Evolutionary conservation across 1,140 invertebrate genomes (phyloP), one percentile per base, ranked within the genome.

Genomic region (Ooceraea biroi): DNA sequence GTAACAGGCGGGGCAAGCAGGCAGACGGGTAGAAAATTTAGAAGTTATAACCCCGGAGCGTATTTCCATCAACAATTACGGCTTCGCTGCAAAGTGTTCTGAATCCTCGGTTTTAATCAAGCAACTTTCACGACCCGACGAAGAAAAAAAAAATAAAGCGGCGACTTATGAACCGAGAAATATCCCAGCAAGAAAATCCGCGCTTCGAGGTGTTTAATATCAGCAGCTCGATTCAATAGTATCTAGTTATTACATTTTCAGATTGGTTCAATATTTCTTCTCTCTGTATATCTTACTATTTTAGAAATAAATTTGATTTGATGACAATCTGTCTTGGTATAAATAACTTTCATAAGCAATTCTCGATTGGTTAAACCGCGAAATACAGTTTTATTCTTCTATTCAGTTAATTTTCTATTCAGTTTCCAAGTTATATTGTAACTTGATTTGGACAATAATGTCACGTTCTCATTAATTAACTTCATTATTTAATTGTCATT

Each of bases 81-180:
- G 22, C 27, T 7, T 66, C 12, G 41, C 36, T n/a, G 36, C 22
- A 10, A 80, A 69, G 50, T 36, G 14, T 4, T 48, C 25, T 52
- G 48, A 76, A 66, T 66, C 36, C 71, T 77, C 50, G 10, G 19
- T 76, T 83, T 77, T 83, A 83, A 83, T 83, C 72, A 83, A 65
- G 46, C 60, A 77, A 83, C 57, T 65, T 83, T 83, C 58, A 74
- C 22, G 78, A 74, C 57, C 17, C 17, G 10, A 17, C 46, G 17
- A 44, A 30, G 30, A 1, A 4, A 17, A 46, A 44, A 76, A 27
- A 69, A 44, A 61, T 78, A 68, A 78, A 78, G 68, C 22, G 30
- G 8, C 63, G 17, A 69, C 36, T 80, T 71, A 58, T 71, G 36
- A 80, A 46, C 36, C 65, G 55, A 69, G 50, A 80, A 71, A 71